Evolutionary conservation across 1,140 invertebrate genomes (phyloP).

Genomic region (Pseudoatta argentina): DNA sequence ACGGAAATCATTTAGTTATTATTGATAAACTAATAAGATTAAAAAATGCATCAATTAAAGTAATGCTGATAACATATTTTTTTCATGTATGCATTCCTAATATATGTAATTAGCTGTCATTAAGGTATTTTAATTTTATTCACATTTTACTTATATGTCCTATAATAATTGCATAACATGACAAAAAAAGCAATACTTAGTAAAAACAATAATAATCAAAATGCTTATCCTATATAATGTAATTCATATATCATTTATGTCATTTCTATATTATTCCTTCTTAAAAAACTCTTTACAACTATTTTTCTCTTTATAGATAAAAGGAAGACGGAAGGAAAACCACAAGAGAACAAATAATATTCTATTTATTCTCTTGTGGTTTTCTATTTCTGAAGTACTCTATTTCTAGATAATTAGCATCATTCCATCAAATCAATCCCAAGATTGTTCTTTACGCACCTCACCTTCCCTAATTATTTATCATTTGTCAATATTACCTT

Average conservation of each 20-base stretch:
- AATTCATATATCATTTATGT: neutral
- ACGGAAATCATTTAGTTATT: neutral
- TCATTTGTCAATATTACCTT: neutral
- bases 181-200: no score
- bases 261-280: neutral
- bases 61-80: neutral
- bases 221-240: neutral
- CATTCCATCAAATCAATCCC: neutral
- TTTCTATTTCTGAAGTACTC: no score
- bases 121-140: neutral
- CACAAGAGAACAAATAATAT: neutral
- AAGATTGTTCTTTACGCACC: neutral
- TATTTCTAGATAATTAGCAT: neutral
- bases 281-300: neutral
- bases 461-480: neutral
- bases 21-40: neutral
- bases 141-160: neutral
- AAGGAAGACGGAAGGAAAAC: neutral
- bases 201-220: neutral
- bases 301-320: neutral
- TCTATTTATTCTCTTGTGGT: no score
- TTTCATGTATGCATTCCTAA: neutral
- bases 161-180: neutral
- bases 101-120: neutral
- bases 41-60: neutral